Evolutionary conservation across 1,140 invertebrate genomes (phyloP).

Genomic region (Pseudomyrmex gracilis): DNA sequence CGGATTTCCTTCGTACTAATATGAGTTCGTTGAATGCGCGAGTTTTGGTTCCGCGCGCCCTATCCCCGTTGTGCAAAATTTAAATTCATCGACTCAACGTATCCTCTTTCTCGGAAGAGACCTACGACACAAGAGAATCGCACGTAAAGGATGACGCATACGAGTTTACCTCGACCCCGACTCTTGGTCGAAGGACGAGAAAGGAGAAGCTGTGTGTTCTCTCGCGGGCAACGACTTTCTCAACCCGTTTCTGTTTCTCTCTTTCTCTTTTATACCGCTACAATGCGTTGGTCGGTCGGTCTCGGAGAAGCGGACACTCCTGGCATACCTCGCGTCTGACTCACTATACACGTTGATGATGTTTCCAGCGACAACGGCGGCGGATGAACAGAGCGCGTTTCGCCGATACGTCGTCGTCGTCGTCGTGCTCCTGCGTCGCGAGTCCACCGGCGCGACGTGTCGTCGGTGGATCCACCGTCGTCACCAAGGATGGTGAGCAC

Average conservation of each 20-base stretch:
- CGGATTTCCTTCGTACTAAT: not conserved
- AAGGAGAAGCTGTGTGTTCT: conserved; percentile 7
- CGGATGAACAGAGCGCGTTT: conserved; percentile 12
- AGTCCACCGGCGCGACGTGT: not conserved
- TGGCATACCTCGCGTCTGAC: conserved; percentile 55
- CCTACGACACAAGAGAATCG: not conserved
- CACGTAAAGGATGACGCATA: conserved; percentile 12
- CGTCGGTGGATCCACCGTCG: not conserved
- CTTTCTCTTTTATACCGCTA: conserved; percentile 16
- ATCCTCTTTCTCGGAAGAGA: conserved; percentile 4
- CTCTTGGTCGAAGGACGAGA: conserved; percentile 25
- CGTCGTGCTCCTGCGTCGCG: conserved; percentile 4
- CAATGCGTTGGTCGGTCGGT: not conserved
- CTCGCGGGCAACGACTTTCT: conserved; percentile 52
- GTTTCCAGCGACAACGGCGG: conserved; percentile 15
- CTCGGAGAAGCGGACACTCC: conserved; percentile 38
- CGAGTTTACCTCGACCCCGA: conserved; percentile 49
- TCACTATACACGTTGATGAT: conserved; percentile 32
- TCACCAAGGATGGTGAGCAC: conserved; percentile 83
- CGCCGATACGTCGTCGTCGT: not conserved
- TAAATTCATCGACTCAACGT: not conserved
- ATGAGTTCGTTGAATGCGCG: not conserved
- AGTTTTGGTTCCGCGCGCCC: not conserved
- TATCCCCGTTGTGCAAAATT: not conserved
- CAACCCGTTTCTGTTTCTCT: not conserved